These are phyloP conservation scores for Polymixis flavicincta DNA, from an alignment of 2,888 invertebrate genomes.

Conservation along the genomic window DNA sequence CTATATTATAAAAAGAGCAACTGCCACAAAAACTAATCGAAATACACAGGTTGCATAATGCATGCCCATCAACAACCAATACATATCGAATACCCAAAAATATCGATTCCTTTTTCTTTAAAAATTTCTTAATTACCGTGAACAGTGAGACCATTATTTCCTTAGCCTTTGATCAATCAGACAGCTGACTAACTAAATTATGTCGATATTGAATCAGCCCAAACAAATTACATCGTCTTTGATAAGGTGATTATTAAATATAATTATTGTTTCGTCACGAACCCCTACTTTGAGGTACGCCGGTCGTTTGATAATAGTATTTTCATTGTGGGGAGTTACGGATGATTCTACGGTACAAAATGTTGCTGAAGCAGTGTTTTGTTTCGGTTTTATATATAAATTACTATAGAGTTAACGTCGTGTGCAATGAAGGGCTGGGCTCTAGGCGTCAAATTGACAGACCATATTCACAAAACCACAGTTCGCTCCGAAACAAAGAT, in stretches of 20 bases:
- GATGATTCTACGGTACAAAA: constrained; percentile 11
- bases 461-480: too few species aligned
- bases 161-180: constrained; percentile 79
- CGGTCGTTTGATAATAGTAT: constrained; percentile 43
- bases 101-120: constrained; percentile 71
- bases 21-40: not conserved
- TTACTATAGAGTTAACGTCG: too few species aligned
- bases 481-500: too few species aligned
- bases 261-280: constrained; percentile 88
- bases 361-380: constrained; percentile 14
- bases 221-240: constrained; percentile 82
- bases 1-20: constrained; percentile 7
- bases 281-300: constrained; percentile 71
- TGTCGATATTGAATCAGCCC: constrained; percentile 81
- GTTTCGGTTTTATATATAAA: not conserved
- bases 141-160: constrained; percentile 69
- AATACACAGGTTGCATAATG: constrained; percentile 17
- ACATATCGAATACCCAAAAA: constrained; percentile 43
- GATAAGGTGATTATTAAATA: constrained; percentile 85
- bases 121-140: constrained; percentile 76
- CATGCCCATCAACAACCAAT: constrained; percentile 17
- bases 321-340: constrained; percentile 28
- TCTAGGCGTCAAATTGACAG: too few species aligned
- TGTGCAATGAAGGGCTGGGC: too few species aligned
- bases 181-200: constrained; percentile 82